A percentile compares a stretch with the other conserved stretches of the same genome.
Conservation (phyloP, 2,888 invertebrate species). For the Bruchidius siliquastri region DNA sequence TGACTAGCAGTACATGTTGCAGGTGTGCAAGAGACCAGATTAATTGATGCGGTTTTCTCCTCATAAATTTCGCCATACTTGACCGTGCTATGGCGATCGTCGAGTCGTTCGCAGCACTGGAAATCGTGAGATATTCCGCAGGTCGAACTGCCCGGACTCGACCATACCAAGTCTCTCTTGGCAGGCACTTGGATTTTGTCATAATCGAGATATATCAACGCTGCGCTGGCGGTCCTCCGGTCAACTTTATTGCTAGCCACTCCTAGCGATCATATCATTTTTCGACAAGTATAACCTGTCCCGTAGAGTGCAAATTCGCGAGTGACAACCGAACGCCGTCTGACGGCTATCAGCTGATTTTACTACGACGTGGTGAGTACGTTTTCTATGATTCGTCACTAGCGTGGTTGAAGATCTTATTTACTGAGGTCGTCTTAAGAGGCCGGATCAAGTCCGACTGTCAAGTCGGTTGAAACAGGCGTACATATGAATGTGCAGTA, state of each 20-base stretch:
- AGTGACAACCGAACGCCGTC: neutral
- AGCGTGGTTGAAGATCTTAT: too few relatives aligned
- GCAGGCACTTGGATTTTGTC: neutral
- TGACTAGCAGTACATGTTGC: too few relatives aligned
- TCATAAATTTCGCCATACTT: neutral
- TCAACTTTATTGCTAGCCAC: neutral
- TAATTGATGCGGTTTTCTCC: neutral
- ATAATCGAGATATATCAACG: neutral
- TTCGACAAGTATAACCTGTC: neutral
- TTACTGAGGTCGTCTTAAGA: too few relatives aligned
- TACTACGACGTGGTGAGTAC: neutral
- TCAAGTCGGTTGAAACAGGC: too few relatives aligned
- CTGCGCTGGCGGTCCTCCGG: neutral
- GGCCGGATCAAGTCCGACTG: too few relatives aligned
- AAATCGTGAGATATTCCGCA: neutral
- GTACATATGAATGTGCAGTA: too few relatives aligned
- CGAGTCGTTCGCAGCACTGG: neutral
- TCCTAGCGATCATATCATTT: neutral
- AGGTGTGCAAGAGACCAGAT: too few relatives aligned
- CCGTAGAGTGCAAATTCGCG: neutral
- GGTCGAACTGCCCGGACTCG: neutral
- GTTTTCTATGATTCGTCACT: neutral
- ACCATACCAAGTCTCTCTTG: neutral
- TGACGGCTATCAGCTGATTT: neutral
- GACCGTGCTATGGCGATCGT: neutral